A percentile compares a stretch with the other conserved stretches of the same genome.
Evolutionary conservation across 53 echinoderm and acorn worm genomes (phyloP).

Genomic region (Mesocentrotus franciscanus): DNA sequence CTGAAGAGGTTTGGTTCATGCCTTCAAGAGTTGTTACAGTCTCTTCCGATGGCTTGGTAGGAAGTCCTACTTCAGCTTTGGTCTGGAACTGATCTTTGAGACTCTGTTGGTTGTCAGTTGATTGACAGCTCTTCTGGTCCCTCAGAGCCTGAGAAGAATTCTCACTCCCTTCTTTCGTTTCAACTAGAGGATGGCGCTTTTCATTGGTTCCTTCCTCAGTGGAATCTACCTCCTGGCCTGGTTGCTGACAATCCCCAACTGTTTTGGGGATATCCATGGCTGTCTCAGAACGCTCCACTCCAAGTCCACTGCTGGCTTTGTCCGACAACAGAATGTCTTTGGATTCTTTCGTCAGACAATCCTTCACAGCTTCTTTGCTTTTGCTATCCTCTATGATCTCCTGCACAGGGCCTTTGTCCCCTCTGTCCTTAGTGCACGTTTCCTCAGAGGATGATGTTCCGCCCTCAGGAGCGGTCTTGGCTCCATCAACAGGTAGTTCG

Average conservation of each 20-base stretch:
- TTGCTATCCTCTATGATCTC: neutral
- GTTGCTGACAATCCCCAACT: neutral
- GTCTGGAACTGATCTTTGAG: neutral
- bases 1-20: neutral
- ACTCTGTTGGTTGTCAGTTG: neutral
- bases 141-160: neutral
- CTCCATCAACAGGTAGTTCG: neutral
- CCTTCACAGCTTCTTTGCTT: neutral
- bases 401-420: neutral
- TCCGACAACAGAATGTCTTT: neutral
- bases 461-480: neutral
- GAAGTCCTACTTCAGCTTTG: neutral
- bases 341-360: neutral
- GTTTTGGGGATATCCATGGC: neutral
- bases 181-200: neutral
- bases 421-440: neutral
- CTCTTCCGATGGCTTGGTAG: neutral
- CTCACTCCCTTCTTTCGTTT: neutral
- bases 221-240: neutral
- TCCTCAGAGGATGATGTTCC: neutral
- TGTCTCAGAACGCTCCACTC: neutral
- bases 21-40: neutral
- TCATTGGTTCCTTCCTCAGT: neutral
- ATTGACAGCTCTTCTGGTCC: neutral
- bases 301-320: neutral